phyloP scores from a whole-genome alignment of 2,888 invertebrate genomes.

The Agrotis segetum region DNA sequence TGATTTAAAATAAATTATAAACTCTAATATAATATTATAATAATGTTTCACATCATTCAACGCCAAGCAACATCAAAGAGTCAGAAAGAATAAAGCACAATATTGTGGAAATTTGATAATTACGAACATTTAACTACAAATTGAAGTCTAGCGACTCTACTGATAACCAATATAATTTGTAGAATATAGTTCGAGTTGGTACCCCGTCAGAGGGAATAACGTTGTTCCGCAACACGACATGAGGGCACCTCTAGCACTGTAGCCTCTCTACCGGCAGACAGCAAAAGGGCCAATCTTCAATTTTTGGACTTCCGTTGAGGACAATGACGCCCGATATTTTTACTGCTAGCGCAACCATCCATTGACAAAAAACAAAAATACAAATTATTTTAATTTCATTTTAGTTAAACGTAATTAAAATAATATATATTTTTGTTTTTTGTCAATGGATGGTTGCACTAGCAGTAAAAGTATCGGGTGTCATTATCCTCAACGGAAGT shows the following conservation, averaged over 20 bases:
- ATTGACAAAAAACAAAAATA: no score
- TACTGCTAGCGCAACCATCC: no score
- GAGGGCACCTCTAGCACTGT: constrained; percentile 50
- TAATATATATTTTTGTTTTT: no score
- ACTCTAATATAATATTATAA: constrained; percentile 79
- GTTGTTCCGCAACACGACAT: constrained; percentile 37
- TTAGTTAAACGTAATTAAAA: no score
- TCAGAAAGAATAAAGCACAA: constrained; percentile 86
- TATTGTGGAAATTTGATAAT: constrained; percentile 77
- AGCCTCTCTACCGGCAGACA: constrained; percentile 37
- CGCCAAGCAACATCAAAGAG: constrained; percentile 89
- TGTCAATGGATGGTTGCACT: no score
- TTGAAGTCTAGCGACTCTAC: constrained; percentile 90
- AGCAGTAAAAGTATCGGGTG: no score
- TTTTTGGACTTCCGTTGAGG: no score
- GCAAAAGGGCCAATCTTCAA: no score
- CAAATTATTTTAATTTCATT: no score
- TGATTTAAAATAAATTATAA: constrained; percentile 83
- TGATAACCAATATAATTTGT: constrained; percentile 73
- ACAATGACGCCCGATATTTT: no score
- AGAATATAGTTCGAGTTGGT: constrained; percentile 63
- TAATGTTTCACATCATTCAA: constrained; percentile 87
- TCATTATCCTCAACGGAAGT: no score
- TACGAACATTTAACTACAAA: constrained; percentile 85
- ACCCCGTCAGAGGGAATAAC: constrained; percentile 46